Conservation (phyloP, 2,797 vertebrate genomes). For the Oreonectes daqikongensis region DNA sequence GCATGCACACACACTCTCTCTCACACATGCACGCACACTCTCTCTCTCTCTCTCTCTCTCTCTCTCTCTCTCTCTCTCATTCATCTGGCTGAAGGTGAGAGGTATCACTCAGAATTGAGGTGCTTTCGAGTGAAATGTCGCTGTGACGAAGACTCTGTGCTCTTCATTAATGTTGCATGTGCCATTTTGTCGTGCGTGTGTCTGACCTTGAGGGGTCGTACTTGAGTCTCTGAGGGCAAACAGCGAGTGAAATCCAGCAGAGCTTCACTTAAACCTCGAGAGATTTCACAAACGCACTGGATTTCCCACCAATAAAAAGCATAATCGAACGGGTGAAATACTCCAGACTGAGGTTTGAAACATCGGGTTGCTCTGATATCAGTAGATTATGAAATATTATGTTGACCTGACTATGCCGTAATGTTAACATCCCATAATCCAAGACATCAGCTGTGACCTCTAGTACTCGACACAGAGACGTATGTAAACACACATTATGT, state of each 20-base stretch:
- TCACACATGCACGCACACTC: background rate
- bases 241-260: background rate
- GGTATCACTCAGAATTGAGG: background rate
- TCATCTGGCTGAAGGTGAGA: background rate
- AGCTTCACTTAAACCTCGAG: background rate
- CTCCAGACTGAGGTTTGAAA: background rate
- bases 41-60: background rate
- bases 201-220: conserved; percentile 37
- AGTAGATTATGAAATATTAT: background rate
- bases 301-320: background rate
- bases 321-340: background rate
- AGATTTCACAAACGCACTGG: background rate
- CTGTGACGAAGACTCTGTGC: conserved; percentile 35
- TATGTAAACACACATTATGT: too few relatives aligned
- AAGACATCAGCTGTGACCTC: background rate
- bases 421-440: background rate
- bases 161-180: conserved; percentile 55
- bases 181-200: conserved; percentile 43
- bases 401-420: background rate
- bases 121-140: conserved; percentile 22
- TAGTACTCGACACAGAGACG: background rate
- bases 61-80: background rate
- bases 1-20: too few relatives aligned
- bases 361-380: background rate
- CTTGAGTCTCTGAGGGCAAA: background rate